Evolutionary conservation across 2,113 vertebrate genomes (phyloP).

Genomic region (Sitta europaea): DNA sequence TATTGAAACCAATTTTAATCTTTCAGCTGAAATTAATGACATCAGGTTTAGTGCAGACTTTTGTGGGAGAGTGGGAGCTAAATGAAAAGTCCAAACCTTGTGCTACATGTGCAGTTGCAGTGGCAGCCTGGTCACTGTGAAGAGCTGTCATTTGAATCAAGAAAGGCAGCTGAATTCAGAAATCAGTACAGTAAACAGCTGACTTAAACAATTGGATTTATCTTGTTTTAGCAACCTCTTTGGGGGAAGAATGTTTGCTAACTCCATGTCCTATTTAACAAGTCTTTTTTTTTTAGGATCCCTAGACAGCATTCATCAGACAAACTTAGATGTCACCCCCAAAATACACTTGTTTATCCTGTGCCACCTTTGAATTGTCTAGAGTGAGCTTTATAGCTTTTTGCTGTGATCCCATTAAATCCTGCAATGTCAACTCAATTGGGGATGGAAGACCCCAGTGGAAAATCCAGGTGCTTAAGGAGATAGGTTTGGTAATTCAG

Average conservation of each 20-base stretch:
- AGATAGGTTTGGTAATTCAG: background rate
- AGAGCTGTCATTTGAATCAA: background rate
- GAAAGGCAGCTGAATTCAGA: background rate
- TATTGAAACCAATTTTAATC: background rate
- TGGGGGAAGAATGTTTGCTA: background rate
- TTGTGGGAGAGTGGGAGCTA: background rate
- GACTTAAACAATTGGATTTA: background rate
- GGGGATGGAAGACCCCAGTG: background rate
- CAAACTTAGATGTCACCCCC: background rate
- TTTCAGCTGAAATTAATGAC: background rate
- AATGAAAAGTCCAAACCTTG: background rate
- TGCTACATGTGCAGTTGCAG: background rate
- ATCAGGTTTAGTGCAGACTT: background rate
- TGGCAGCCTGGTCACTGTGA: background rate
- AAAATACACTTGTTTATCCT: background rate
- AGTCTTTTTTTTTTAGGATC: background rate
- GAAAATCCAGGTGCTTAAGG: background rate
- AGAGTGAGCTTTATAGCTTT: background rate
- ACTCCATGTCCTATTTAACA: background rate
- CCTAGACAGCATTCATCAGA: background rate
- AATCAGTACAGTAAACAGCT: background rate
- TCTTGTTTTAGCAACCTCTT: slow-evolving; percentile 7
- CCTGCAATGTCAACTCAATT: background rate
- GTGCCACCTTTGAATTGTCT: background rate
- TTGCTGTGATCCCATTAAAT: background rate